Percentiles rank a stretch among this genome's conserved stretches.
phyloP scores from a whole-genome alignment of 2,888 invertebrate species.

The Himalopsyche kuldschensis region DNA sequence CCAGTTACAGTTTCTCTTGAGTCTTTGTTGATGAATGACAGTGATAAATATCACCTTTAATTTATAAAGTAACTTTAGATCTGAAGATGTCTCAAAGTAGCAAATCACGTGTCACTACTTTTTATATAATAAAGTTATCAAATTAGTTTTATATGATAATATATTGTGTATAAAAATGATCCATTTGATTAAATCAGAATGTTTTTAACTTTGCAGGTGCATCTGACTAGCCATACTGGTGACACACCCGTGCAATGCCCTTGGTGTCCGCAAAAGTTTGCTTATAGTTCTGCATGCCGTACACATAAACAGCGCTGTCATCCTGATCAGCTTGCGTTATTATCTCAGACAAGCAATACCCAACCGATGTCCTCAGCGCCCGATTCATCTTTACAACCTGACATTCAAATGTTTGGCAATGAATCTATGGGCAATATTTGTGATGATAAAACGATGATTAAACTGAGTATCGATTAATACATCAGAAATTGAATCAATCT shows the following conservation, averaged over 20 bases:
- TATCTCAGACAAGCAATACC: neutral
- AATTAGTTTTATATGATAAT: no score
- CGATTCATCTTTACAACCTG: neutral
- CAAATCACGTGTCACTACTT: no score
- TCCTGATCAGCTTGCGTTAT: slow-evolving; percentile 46
- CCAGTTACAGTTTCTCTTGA: no score
- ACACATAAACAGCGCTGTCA: slow-evolving; percentile 60
- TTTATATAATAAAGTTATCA: no score
- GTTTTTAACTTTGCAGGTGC: slow-evolving; percentile 49
- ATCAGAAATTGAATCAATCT: neutral
- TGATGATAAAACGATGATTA: neutral
- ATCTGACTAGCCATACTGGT: slow-evolving; percentile 60
- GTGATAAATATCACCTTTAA: neutral
- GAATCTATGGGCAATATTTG: neutral
- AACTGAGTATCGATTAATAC: neutral
- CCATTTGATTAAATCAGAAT: no score
- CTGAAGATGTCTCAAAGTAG: no score
- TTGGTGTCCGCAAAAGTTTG: slow-evolving; percentile 60
- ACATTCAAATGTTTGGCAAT: neutral
- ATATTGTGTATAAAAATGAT: no score
- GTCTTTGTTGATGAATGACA: neutral
- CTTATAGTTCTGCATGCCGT: slow-evolving; percentile 60
- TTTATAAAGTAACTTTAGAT: no score
- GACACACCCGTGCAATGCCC: slow-evolving; percentile 60
- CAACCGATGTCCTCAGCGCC: neutral